phyloP scores from a whole-genome alignment of 2,113 vertebrate species.

The Jacana jacana region DNA sequence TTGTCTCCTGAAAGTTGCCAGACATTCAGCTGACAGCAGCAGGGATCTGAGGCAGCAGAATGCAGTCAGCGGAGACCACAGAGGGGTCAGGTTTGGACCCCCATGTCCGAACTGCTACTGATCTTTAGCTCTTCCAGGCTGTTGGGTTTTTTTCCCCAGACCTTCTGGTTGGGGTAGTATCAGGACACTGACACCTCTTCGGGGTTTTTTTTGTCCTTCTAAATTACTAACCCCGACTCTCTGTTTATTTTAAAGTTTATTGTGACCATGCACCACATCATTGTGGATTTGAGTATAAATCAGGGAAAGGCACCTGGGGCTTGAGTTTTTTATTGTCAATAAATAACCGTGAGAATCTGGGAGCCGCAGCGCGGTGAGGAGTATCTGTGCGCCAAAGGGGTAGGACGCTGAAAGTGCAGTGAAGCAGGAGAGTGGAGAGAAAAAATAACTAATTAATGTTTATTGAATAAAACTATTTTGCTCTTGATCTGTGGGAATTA shows the following conservation, averaged over 20 bases:
- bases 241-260: background rate
- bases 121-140: background rate
- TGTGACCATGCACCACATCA: background rate
- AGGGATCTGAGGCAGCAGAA: background rate
- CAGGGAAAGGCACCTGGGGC: background rate
- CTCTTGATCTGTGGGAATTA: conserved; percentile 28
- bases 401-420: background rate
- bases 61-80: accelerated
- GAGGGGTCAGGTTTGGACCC: background rate
- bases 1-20: background rate
- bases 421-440: background rate
- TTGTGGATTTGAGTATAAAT: background rate
- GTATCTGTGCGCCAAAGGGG: background rate
- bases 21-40: background rate
- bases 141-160: background rate
- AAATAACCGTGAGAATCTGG: background rate
- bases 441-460: conserved; percentile 19
- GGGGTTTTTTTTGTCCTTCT: background rate
- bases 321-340: background rate
- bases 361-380: background rate
- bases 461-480: conserved; percentile 10
- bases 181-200: background rate
- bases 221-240: background rate
- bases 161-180: background rate
- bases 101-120: background rate